Evolutionary conservation across 2,113 vertebrate species (phyloP).

Genomic region (Poecilia latipinna): DNA sequence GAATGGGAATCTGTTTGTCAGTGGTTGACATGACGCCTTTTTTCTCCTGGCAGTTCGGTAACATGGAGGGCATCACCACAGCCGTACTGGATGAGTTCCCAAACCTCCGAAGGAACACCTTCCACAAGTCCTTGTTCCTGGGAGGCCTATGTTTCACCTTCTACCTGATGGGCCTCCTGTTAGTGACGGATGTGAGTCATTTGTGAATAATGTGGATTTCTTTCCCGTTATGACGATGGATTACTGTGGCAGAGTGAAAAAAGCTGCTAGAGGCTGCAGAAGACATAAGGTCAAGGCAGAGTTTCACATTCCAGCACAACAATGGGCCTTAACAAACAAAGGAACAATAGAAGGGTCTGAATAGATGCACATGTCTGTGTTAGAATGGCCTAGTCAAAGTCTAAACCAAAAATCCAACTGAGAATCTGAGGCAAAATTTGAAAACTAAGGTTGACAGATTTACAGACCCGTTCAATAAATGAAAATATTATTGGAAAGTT

Average conservation of each 20-base stretch:
- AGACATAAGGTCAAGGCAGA: neutral
- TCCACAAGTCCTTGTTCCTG: constrained; percentile 82
- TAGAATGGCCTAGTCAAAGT: neutral
- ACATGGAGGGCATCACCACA: constrained; percentile 86
- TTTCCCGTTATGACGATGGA: neutral
- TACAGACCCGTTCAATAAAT: neutral
- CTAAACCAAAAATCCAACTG: neutral
- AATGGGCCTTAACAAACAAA: neutral
- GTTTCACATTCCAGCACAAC: neutral
- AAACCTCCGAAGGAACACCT: constrained; percentile 72
- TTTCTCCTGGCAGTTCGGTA: constrained; percentile 81
- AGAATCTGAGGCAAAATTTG: neutral
- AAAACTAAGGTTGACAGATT: neutral
- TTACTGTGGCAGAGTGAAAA: too few species aligned
- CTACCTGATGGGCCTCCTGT: constrained; percentile 83
- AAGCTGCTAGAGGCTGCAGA: too few species aligned
- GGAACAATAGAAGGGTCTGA: neutral
- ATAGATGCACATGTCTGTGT: neutral
- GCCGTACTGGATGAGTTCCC: constrained; percentile 84
- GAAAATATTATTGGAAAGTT: neutral
- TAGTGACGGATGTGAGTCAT: constrained; percentile 81
- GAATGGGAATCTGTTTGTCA: neutral
- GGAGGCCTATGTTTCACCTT: constrained; percentile 78
- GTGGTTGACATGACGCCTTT: neutral
- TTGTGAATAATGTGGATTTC: neutral